Conservation (phyloP, 1,140 invertebrate species). For the Sinonovacula constricta region DNA sequence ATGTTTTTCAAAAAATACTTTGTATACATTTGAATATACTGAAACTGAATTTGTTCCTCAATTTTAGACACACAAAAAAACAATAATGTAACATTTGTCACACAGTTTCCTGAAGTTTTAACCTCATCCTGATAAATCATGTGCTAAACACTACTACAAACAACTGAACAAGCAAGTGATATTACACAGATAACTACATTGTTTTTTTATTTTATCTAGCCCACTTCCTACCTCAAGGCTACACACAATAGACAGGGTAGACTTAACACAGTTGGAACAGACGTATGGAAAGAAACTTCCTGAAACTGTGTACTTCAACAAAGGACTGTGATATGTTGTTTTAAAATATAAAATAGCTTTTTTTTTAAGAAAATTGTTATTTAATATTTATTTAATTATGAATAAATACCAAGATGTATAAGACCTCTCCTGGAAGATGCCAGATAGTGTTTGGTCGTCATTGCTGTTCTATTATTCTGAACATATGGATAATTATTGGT, state of each 20-base stretch:
- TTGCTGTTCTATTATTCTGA: background rate
- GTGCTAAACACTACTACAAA: too few relatives aligned
- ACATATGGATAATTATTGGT: background rate
- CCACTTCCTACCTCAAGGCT: slow-evolving; percentile 9
- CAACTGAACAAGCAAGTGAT: too few relatives aligned
- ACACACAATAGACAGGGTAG: background rate
- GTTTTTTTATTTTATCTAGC: background rate
- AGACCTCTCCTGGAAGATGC: background rate
- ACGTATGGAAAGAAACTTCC: slow-evolving; percentile 17
- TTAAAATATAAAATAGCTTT: background rate
- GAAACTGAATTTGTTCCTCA: too few relatives aligned
- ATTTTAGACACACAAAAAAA: too few relatives aligned
- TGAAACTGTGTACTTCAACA: slow-evolving; percentile 30
- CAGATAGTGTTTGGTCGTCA: too few relatives aligned
- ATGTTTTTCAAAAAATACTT: too few relatives aligned
- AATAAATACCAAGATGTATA: background rate
- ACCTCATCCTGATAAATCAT: too few relatives aligned
- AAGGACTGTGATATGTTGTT: slow-evolving; percentile 20
- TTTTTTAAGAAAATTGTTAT: background rate
- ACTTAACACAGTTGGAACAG: background rate
- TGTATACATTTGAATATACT: too few relatives aligned
- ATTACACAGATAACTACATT: too few relatives aligned
- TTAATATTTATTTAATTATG: background rate
- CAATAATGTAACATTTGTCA: too few relatives aligned
- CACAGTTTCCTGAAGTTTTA: too few relatives aligned